Evolutionary conservation across 2,888 invertebrate genomes (phyloP), one percentile per base, ranked within the genome.

Genomic region (Drosophila borborema): DNA sequence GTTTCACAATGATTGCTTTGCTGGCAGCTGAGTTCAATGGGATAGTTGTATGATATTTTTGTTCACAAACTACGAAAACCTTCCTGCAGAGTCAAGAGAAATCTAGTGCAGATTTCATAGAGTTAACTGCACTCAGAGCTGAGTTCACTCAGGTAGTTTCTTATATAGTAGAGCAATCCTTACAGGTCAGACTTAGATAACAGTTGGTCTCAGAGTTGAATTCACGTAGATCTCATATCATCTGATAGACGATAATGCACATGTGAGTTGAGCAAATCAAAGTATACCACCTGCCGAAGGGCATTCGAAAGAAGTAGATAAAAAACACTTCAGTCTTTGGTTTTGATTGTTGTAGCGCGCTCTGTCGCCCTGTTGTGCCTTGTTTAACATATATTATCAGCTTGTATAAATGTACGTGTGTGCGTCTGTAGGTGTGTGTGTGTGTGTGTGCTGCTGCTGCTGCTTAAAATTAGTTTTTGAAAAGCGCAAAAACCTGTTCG

Each of bases 401-500:
- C 54, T 18, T 48, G 59, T 41, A 23, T 40, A 10, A 2, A 16
- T 16, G 7, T 16, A 16, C 23, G 2, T 40, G 10, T n/a, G 2
- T 54, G 7, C 6, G 7, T 54, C 38, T 63, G 12, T 45, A 20
- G 31, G 28, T 36, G n/a, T 16, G 36, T 43, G 12, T 51, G 16
- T 53, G 18, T 58, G 48, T 41, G 34, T 49, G 53, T 49, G 38
- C 51, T n/a, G n/a, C n/a, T 60, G 61, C 46, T 49, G 63, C 45
- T 65, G 58, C 75, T 75, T 73, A 43, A 81, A 79, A 81, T 80
- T 78, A 78, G 81, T 81, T 81, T 72, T 53, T 65, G 72, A 81
- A 81, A 70, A 78, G 75, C 69, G 66, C 59, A 81, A 80, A 81
- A 80, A 81, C 80, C 80, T 81, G 80, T 81, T 81, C 75, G 75